Base-by-base conservation (phyloP, 2,113 vertebrate genomes). In the Colaptes auratus region DNA sequence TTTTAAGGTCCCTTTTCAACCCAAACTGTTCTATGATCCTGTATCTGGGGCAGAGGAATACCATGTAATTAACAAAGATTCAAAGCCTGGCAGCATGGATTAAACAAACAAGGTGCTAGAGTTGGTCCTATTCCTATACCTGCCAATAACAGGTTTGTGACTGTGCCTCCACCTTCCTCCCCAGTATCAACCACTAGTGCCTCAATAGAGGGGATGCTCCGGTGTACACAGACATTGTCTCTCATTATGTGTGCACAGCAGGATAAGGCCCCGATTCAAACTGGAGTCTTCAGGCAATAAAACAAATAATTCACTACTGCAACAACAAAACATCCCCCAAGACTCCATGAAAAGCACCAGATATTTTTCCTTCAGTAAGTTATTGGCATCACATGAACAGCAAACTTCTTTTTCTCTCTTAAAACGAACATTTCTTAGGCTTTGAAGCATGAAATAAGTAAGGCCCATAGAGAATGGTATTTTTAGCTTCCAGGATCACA, bases 371-470 rank as follows among this genome's bases (percentile, higher is more conserved):
- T 76, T 86, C 66, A 71, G 20, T 72, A 93, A 92, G 79, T 88
- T 92, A 85, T 8, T 80, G 79, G n/a, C 44, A 88, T 5, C 12
- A 2, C 73, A 31, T 48, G 4, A 81, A 96, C 44, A 28, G 33
- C 93, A 91, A 95, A 90, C 58, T 58, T 87, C 21, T 20, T 70
- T 44, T 14, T 30, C n/a, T 73, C 56, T 92, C 65, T 72, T 50
- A 75, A 92, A 88, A 74, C 0, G 12, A 96, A 83, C 82, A 65
- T 70, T 96, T 89, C 90, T 90, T 76, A 82, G 74, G 90, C 94
- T 97, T 89, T 89, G 84, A 96, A 95, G 82, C 92, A 96, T 94
- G 94, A 96, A 97, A 95, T 89, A 89, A 96, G 81, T 69, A 92
- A 94, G 58, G 20, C 75, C 94, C 83, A 60, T 16, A 69, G 92